Percentiles rank a stretch among this genome's conserved stretches.
phyloP scores from a whole-genome alignment of 2,797 vertebrate genomes.

The Cossypha niveicapilla region DNA sequence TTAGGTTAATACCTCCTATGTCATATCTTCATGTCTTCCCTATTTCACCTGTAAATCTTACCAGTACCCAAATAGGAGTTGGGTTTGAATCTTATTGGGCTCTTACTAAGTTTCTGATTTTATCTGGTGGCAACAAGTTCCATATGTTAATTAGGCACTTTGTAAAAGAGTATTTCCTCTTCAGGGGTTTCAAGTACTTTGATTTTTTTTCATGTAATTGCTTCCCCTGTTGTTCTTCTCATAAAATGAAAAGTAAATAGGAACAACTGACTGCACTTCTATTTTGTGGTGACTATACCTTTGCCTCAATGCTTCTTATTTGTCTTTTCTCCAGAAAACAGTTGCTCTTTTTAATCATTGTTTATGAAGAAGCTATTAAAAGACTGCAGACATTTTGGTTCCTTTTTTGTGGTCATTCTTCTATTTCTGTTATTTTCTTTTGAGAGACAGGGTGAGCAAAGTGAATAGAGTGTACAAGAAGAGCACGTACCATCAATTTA shows the following conservation, averaged over 20 bases:
- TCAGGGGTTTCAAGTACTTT: background rate
- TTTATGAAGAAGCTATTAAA: conserved; percentile 56
- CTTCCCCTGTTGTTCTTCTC: conserved; percentile 23
- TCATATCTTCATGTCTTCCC: background rate
- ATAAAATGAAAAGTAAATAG: conserved; percentile 49
- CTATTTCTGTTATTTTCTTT: conserved; percentile 53
- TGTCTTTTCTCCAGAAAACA: conserved; percentile 44
- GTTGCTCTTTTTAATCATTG: conserved; percentile 55
- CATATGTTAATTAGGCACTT: background rate
- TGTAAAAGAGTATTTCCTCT: conserved; percentile 9
- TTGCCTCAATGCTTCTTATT: conserved; percentile 16
- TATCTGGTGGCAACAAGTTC: background rate
- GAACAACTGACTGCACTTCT: background rate
- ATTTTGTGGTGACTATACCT: background rate
- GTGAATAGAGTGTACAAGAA: conserved; percentile 46
- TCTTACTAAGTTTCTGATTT: background rate
- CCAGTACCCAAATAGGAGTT: background rate
- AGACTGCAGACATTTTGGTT: conserved; percentile 31
- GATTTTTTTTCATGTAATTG: conserved; percentile 6
- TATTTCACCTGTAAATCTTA: background rate
- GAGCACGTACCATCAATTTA: conserved; percentile 59
- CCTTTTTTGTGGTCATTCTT: conserved; percentile 36
- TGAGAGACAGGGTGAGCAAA: conserved; percentile 42
- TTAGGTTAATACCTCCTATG: background rate
- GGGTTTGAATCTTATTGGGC: background rate